A percentile compares a stretch with the other conserved stretches of the same genome.
Evolutionary conservation across 1,140 invertebrate genomes (phyloP).

Genomic region (Caenorhabditis briggsae): DNA sequence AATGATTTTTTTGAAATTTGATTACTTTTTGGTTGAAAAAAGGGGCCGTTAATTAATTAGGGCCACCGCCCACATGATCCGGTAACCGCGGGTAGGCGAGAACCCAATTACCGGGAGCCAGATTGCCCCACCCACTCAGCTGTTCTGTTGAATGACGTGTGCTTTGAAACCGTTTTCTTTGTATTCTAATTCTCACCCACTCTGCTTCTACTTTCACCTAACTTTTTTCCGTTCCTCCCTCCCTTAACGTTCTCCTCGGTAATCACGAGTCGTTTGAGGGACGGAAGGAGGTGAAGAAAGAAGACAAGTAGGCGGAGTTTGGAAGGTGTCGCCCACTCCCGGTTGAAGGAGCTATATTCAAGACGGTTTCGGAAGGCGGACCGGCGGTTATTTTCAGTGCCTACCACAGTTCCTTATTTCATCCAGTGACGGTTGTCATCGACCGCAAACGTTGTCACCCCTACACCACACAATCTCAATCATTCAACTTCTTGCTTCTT

Average conservation of each 20-base stretch:
- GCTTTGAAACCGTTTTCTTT: not conserved
- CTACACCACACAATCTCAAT: slow-evolving; percentile 49
- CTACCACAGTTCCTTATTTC: slow-evolving; percentile 31
- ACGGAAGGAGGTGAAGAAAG: slow-evolving; percentile 41
- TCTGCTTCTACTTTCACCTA: not conserved
- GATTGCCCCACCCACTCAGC: slow-evolving; percentile 5
- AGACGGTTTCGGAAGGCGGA: slow-evolving; percentile 49
- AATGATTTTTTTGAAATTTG: not conserved
- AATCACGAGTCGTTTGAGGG: slow-evolving; percentile 50
- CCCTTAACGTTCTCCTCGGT: slow-evolving; percentile 34
- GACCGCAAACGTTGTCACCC: slow-evolving; percentile 38
- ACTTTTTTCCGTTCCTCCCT: not conserved
- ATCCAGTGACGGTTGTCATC: slow-evolving; percentile 29
- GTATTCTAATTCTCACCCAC: not conserved
- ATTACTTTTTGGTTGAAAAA: slow-evolving; percentile 5
- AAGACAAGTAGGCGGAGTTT: not conserved
- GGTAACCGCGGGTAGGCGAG: not conserved
- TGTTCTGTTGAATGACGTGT: not conserved
- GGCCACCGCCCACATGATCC: slow-evolving; percentile 32
- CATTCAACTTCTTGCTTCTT: slow-evolving; percentile 55
- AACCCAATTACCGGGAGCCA: not conserved
- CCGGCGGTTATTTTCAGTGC: slow-evolving; percentile 54
- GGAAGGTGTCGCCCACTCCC: slow-evolving; percentile 6
- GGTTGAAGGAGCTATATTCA: slow-evolving; percentile 38
- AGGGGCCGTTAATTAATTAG: slow-evolving; percentile 28